phyloP scores from a whole-genome alignment of 1,140 invertebrate species.

The Liolophura sinensis region DNA sequence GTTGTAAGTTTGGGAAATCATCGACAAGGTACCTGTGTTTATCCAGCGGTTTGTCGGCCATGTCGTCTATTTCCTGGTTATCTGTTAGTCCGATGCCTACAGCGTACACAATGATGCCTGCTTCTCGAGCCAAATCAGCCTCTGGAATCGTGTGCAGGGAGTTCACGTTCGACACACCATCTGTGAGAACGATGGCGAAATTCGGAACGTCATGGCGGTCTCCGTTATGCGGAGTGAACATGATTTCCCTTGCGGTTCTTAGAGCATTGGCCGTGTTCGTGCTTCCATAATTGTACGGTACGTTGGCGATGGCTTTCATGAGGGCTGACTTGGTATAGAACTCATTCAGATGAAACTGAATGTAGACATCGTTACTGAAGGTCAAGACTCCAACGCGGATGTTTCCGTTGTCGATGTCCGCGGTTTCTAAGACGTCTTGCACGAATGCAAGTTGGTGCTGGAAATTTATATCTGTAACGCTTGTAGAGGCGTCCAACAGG shows the following conservation, averaged over 20 bases:
- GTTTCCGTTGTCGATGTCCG: conserved; percentile 36
- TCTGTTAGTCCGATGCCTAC: conserved; percentile 34
- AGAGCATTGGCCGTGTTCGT: conserved; percentile 32
- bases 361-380: conserved; percentile 15
- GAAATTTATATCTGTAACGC: conserved; percentile 29
- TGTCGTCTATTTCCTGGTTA: conserved; percentile 25
- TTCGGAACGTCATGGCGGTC: conserved; percentile 29
- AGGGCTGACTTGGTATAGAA: conserved; percentile 16
- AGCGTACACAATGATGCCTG: conserved; percentile 26
- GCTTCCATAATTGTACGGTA: conserved; percentile 28
- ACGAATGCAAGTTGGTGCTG: conserved; percentile 28
- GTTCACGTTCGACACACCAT: conserved; percentile 34
- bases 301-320: conserved; percentile 26
- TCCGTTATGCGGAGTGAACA: conserved; percentile 28
- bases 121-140: conserved; percentile 16
- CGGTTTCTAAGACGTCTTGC: conserved; percentile 26
- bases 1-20: conserved; percentile 32
- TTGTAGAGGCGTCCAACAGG: conserved; percentile 35
- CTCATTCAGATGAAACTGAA: conserved; percentile 27
- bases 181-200: conserved; percentile 32
- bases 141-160: conserved; percentile 20
- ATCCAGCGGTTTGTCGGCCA: conserved; percentile 23
- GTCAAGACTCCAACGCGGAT: conserved; percentile 8
- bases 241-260: conserved; percentile 17
- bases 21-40: conserved; percentile 32